phyloP scores from a whole-genome alignment of 1,140 invertebrate species.

The Rhyacophila brunnea region DNA sequence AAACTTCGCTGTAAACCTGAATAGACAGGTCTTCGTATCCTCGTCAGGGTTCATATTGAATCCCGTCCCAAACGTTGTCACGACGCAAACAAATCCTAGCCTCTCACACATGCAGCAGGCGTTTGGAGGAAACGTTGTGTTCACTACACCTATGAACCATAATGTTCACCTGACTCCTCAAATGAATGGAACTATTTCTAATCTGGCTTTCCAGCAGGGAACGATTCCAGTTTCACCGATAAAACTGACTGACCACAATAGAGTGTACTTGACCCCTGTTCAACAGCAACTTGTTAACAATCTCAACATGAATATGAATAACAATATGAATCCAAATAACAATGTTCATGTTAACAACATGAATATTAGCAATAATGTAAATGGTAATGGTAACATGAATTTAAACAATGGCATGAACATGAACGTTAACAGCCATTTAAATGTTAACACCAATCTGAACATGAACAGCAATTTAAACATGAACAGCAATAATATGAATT shows the following conservation, averaged over 20 bases:
- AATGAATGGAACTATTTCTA: conserved; percentile 20
- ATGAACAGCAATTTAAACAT: too few species aligned
- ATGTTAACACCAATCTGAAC: too few species aligned
- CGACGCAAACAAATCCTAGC: conserved; percentile 24
- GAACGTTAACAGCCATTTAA: too few species aligned
- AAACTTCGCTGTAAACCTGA: conserved; percentile 49
- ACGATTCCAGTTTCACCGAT: conserved; percentile 28
- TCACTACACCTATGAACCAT: conserved; percentile 24
- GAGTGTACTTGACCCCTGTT: conserved; percentile 22
- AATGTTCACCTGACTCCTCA: conserved; percentile 24
- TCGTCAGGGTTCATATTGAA: conserved; percentile 53
- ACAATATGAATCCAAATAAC: too few species aligned
- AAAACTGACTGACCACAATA: conserved; percentile 22
- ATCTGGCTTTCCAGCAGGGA: conserved; percentile 16
- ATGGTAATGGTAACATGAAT: too few species aligned
- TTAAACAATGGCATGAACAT: too few species aligned
- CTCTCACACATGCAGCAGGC: conserved; percentile 25
- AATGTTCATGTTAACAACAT: too few species aligned
- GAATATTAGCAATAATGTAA: too few species aligned
- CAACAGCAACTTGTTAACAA: conserved; percentile 7
- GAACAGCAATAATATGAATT: too few species aligned
- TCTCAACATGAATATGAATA: too few species aligned
- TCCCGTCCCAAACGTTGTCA: conserved; percentile 52
- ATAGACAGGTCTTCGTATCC: conserved; percentile 48
- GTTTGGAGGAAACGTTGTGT: conserved; percentile 24